phyloP scores from a whole-genome alignment of 1,140 invertebrate species.

The Camponotus floridanus region DNA sequence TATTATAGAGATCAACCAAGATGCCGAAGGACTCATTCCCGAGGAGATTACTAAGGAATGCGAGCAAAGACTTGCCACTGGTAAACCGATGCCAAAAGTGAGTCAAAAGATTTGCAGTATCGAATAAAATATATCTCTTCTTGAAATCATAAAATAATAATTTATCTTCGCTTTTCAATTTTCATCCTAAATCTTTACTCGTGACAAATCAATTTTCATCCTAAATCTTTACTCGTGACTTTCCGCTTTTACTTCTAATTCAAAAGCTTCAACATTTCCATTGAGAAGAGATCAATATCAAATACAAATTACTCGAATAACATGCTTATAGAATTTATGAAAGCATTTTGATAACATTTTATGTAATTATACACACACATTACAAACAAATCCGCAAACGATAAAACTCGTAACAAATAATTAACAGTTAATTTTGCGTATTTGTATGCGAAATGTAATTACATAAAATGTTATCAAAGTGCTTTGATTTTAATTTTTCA shows the following conservation, averaged over 20 bases:
- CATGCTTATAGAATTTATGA: background rate
- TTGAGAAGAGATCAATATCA: background rate
- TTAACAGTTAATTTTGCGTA: background rate
- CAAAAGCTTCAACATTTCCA: background rate
- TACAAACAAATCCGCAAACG: background rate
- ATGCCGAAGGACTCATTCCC: conserved; percentile 82
- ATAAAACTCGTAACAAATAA: background rate
- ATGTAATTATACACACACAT: too few relatives aligned
- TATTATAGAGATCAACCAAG: conserved; percentile 80
- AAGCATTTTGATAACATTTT: background rate
- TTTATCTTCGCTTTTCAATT: background rate
- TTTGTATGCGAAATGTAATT: too few relatives aligned
- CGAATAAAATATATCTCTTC: background rate
- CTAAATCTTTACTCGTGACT: background rate
- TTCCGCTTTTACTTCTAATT: too few relatives aligned
- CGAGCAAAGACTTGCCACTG: conserved; percentile 69
- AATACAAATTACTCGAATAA: background rate
- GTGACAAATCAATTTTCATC: background rate
- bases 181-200: background rate
- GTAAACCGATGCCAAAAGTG: conserved; percentile 81
- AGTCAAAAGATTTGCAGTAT: conserved; percentile 60
- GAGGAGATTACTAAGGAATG: conserved; percentile 77
- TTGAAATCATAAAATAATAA: background rate
- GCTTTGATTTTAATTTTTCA: too few relatives aligned
- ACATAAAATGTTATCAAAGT: too few relatives aligned